Evolutionary conservation across 2,888 invertebrate species (phyloP), one percentile per base, ranked within the genome.

Genomic region (Acleris sparsana): DNA sequence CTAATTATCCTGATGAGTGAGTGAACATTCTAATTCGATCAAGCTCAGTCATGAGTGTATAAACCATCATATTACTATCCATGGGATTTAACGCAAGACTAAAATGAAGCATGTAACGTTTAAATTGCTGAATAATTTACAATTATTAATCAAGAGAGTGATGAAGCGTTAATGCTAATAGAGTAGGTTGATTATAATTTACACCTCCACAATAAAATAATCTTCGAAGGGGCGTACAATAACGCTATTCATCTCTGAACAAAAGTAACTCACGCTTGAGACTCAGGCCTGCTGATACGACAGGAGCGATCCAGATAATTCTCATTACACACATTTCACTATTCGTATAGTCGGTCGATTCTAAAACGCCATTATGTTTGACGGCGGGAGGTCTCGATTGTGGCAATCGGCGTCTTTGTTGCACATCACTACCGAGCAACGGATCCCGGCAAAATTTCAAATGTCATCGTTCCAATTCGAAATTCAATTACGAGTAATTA

Each of bases 391-490:
- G 92, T 91, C 89, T 74, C 78, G 84, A 84, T 84, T 82, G 85
- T 79, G 75, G 81, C 83, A 82, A 83, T 86, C 86, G 86, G 84
- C 79, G 78, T 84, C 88, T 88, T 89, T 91, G 89, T 89, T 78
- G 88, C 85, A 83, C 89, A 88, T 90, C 91, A 90, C 92, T 92
- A 86, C 85, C 78, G 84, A 80, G 81, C 76, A 82, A 77, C 83
- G 82, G 78, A 80, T 85, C 85, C 86, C 89, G 90, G 87, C 84
- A 93, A 94, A 94, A 93, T 86, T 69, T 88, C 88, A 91, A 94
- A 92, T 93, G 93, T 94, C 94, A 94, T 94, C 93, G 89, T 93
- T 89, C 93, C 93, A 94, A 94, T 94, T 94, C 93, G 92, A 94
- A 94, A 93, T 93, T 94, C 93, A 94, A 94, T 94, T 93, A 93